Percentiles rank a stretch among this genome's conserved stretches.
Evolutionary conservation across 2,888 invertebrate species (phyloP).

Genomic region (Alitta virens): DNA sequence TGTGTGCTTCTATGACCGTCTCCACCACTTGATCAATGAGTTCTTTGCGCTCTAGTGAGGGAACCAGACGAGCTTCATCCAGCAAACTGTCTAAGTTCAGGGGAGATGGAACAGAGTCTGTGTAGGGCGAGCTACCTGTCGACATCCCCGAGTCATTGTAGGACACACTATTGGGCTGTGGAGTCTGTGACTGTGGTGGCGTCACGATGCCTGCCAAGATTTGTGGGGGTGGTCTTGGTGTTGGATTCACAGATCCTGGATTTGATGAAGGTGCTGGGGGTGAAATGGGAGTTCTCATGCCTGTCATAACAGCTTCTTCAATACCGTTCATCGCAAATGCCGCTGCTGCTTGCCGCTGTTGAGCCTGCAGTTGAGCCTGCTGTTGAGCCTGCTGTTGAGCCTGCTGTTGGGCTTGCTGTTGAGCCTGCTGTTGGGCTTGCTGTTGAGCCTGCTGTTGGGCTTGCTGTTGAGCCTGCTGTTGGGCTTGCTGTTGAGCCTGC

Average conservation of each 20-base stretch:
- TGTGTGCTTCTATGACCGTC: slow-evolving; percentile 71
- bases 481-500: slow-evolving; percentile 7
- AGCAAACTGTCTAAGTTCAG: slow-evolving; percentile 1
- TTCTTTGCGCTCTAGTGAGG: slow-evolving; percentile 17
- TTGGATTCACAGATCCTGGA: background rate
- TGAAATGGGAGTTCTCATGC: background rate
- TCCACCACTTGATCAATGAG: slow-evolving; percentile 25
- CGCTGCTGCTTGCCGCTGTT: background rate
- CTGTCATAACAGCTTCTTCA: background rate
- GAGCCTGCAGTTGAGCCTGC: slow-evolving; percentile 5
- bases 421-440: slow-evolving; percentile 11
- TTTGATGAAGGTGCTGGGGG: background rate
- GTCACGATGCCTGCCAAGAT: background rate
- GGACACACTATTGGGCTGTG: background rate
- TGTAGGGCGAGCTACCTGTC: background rate
- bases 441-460: background rate
- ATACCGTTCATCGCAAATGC: background rate
- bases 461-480: slow-evolving; percentile 5
- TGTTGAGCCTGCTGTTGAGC: background rate
- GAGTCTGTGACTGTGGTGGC: background rate
- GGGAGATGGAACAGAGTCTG: background rate
- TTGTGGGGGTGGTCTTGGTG: background rate
- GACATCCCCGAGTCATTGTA: slow-evolving; percentile 1
- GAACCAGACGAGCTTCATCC: slow-evolving; percentile 9
- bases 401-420: background rate